These are phyloP conservation scores for Drymonia ruficornis DNA, from an alignment of 2,888 invertebrate species.

Conservation along the genomic window DNA sequence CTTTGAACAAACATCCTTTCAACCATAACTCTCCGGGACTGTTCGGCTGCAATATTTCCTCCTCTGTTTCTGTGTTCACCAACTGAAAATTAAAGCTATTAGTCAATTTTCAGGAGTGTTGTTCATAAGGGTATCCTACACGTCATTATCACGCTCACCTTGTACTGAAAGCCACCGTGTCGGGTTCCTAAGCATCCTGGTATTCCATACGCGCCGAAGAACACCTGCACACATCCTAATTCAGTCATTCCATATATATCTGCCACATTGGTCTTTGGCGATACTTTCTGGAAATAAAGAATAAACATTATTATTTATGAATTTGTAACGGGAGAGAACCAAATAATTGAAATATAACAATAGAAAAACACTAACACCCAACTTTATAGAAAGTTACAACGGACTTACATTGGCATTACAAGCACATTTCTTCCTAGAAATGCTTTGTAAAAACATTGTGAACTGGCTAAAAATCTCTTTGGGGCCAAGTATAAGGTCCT, in stretches of 20 bases:
- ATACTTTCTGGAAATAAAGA: conserved; percentile 43
- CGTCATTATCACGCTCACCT: neutral
- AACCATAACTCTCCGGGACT: conserved; percentile 74
- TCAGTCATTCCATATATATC: conserved; percentile 69
- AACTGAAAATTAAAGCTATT: conserved; percentile 54
- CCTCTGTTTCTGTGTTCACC: conserved; percentile 61
- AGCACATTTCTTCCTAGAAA: no score
- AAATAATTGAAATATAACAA: no score
- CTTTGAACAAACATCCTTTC: conserved; percentile 64
- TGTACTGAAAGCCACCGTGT: conserved; percentile 34
- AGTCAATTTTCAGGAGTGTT: no score
- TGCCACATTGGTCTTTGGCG: conserved; percentile 52
- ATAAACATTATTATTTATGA: no score
- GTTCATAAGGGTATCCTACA: no score
- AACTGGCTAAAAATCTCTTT: no score
- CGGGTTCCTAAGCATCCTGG: conserved; percentile 55
- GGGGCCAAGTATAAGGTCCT: no score
- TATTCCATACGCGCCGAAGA: conserved; percentile 39
- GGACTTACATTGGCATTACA: no score
- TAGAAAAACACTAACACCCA: no score
- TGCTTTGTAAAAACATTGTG: no score
- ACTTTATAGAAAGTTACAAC: no score
- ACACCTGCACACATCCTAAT: conserved; percentile 47
- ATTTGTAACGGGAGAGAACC: no score
- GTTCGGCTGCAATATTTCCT: conserved; percentile 63